phyloP scores from a whole-genome alignment of 2,113 vertebrate genomes.

The Dipodomys stephensi region DNA sequence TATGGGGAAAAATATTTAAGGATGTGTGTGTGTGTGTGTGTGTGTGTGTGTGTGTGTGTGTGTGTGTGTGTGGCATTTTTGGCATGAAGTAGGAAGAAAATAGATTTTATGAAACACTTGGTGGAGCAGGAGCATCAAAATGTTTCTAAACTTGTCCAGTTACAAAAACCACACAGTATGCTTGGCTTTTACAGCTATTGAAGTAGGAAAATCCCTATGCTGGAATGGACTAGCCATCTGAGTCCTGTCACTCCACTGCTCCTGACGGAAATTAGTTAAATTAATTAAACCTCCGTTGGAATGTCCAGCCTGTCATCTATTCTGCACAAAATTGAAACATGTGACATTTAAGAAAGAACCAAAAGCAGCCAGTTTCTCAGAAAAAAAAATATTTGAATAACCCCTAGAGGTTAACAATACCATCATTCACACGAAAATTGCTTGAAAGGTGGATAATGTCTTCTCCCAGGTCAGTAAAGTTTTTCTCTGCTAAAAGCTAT shows the following conservation, averaged over 20 bases:
- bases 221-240: not conserved
- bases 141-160: slow-evolving; percentile 72
- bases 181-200: slow-evolving; percentile 54
- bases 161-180: slow-evolving; percentile 69
- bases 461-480: not conserved
- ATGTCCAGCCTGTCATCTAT: slow-evolving; percentile 35
- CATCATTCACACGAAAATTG: slow-evolving; percentile 37
- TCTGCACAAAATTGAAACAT: slow-evolving; percentile 30
- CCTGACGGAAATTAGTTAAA: slow-evolving; percentile 63
- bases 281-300: slow-evolving; percentile 55
- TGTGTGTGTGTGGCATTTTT: slow-evolving; percentile 71
- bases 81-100: slow-evolving; percentile 80
- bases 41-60: no score
- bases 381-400: slow-evolving; percentile 66
- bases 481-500: not conserved
- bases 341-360: slow-evolving; percentile 38
- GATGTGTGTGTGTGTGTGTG: not conserved
- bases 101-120: slow-evolving; percentile 74
- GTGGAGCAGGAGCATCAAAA: slow-evolving; percentile 80
- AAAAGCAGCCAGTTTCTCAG: slow-evolving; percentile 68
- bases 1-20: slow-evolving; percentile 84
- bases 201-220: not conserved
- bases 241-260: slow-evolving; percentile 16
- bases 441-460: not conserved
- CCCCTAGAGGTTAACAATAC: slow-evolving; percentile 46